Percentiles rank a stretch among this genome's conserved stretches.
Conservation (phyloP, 2,113 vertebrate genomes). For the Rallus limicola region DNA sequence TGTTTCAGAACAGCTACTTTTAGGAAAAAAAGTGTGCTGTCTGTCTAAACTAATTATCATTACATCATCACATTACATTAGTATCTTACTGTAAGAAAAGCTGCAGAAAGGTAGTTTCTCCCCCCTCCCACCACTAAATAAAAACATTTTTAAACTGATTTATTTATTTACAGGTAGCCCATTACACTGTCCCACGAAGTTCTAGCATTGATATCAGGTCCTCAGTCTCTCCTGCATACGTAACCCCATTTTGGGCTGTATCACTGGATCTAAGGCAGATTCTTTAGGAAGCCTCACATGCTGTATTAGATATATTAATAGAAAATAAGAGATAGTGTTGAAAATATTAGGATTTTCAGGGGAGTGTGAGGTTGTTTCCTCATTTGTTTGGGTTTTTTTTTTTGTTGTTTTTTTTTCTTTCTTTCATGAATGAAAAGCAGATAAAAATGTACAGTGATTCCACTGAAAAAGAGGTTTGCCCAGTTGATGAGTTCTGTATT, state of each 20-base stretch:
- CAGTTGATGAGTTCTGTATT: neutral
- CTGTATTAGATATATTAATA: too few species aligned
- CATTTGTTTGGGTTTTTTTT: too few species aligned
- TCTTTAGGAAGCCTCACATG: neutral
- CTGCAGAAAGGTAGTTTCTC: neutral
- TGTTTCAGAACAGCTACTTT: neutral
- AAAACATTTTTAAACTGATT: too few species aligned
- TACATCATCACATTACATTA: neutral
- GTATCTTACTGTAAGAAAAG: neutral
- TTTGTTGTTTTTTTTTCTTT: neutral
- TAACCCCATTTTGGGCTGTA: neutral
- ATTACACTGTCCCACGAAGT: neutral
- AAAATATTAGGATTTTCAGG: neutral
- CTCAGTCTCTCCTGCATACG: neutral
- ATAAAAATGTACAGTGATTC: neutral
- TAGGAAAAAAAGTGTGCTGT: neutral
- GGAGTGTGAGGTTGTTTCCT: too few species aligned
- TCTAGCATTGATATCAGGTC: neutral
- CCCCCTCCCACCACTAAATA: too few species aligned
- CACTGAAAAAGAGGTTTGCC: neutral
- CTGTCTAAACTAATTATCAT: neutral
- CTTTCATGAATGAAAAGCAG: neutral
- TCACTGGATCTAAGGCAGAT: neutral
- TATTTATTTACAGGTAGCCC: neutral
- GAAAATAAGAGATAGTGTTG: neutral